Evolutionary conservation across 2,888 invertebrate species (phyloP), one percentile per base, ranked within the genome.

Genomic region (Apamea anceps): DNA sequence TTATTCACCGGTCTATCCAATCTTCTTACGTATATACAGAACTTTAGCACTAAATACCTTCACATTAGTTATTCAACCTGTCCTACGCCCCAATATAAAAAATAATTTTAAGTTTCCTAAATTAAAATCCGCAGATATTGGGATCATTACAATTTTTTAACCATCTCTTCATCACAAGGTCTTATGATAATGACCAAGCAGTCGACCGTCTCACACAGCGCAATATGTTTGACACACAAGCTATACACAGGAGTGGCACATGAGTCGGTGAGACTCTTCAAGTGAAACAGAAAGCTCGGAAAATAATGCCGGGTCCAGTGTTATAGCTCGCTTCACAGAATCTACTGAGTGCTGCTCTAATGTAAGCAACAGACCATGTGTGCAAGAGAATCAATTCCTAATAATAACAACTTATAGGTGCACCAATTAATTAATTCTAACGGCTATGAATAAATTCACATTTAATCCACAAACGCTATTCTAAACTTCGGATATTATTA

Each of bases 21-120:
- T 91, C 93, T 93, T 91, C 93, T 93, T 95, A 95, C 94, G 94
- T 96, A 96, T 96, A 94, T 96, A 96, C 96, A 96, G 92, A 92
- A 92, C 91, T 94, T 91, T 90, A 93, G 91, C 88, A 92, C 92
- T 93, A 93, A 90, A 89, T 89, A 93, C 93, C 92, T 91, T 91
- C 93, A 92, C 92, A 92, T 91, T 89, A 85, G 91, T 91, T 91
- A 91, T 91, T 90, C 84, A 90, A 91, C 91, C 90, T 91, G 91
- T 92, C 91, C 93, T 92, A 92, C 87, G 94, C 93, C 95, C 95
- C 91, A 91, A 93, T 93, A 93, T 94, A 95, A 91, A 94, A 95
- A 95, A 94, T 93, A 92, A 93, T 91, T 93, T 94, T 91, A 92
- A 94, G 91, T 93, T 92, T 88, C 92, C 94, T 95, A 94, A 95